A percentile compares a stretch with the other conserved stretches of the same genome.
Evolutionary conservation across 2,797 vertebrate genomes (phyloP).

Genomic region (Margarornis squamiger): DNA sequence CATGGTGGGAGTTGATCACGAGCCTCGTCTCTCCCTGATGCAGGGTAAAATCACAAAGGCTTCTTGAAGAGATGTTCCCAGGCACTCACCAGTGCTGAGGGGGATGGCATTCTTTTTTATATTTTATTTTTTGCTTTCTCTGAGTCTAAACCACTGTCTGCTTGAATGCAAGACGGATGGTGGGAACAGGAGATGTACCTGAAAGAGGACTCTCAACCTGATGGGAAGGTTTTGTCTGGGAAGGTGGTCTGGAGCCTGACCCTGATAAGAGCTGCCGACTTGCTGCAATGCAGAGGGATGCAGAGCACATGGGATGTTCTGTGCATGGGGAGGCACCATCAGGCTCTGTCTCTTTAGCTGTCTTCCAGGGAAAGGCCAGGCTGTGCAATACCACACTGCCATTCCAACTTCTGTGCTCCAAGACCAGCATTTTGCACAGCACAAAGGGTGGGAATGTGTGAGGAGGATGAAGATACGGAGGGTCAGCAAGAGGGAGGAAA

Average conservation of each 20-base stretch:
- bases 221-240: not conserved
- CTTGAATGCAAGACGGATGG: not conserved
- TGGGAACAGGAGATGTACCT: not conserved
- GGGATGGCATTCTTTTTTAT: not conserved
- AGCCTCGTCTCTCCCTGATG: not conserved
- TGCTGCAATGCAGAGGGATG: not conserved
- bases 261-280: not conserved
- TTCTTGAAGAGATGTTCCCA: not conserved
- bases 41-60: not conserved
- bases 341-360: not conserved
- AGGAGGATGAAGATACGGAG: not conserved
- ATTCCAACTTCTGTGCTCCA: not conserved
- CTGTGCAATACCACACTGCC: accelerated
- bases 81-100: not conserved
- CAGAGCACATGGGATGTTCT: not conserved
- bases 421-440: accelerated
- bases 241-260: not conserved
- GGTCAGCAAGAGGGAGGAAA: not conserved
- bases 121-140: not conserved
- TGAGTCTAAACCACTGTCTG: not conserved
- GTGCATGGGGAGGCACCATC: accelerated
- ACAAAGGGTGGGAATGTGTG: accelerated
- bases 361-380: not conserved
- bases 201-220: not conserved
- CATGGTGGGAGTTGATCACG: not conserved